Conservation (phyloP, 2,113 vertebrate species). For the Ramphastos sulfuratus region DNA sequence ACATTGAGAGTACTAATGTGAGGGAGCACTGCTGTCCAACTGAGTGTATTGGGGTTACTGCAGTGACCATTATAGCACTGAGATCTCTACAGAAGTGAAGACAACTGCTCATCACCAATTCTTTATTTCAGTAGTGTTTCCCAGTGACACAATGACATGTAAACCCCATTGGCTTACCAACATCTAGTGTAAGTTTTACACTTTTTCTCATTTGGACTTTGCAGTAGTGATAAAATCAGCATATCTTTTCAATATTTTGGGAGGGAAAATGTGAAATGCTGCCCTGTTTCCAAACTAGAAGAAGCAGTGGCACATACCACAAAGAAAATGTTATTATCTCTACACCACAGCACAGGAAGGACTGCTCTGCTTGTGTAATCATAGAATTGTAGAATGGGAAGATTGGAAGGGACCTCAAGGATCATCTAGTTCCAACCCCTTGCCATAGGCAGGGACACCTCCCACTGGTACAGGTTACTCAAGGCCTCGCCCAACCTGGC, state of each 20-base stretch:
- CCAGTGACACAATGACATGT: neutral
- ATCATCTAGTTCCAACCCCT: no score
- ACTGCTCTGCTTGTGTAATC: neutral
- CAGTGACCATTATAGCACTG: neutral
- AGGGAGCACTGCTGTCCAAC: neutral
- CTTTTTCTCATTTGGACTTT: neutral
- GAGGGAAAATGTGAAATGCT: neutral
- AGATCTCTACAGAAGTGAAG: neutral
- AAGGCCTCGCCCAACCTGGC: no score
- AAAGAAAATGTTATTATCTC: neutral
- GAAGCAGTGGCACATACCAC: neutral
- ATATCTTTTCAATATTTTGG: neutral
- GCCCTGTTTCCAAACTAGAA: neutral
- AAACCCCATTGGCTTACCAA: neutral
- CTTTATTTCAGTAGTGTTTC: neutral
- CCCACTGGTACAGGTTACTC: no score
- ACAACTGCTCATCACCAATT: neutral
- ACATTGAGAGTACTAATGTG: neutral
- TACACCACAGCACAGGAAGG: neutral
- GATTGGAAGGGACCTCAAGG: no score
- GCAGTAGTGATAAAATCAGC: neutral
- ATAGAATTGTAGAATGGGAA: no score
- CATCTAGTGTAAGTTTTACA: neutral
- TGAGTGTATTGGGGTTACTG: neutral
- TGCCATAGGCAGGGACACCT: no score